phyloP scores from a whole-genome alignment of 2,797 vertebrate genomes.

The Varecia variegata region DNA sequence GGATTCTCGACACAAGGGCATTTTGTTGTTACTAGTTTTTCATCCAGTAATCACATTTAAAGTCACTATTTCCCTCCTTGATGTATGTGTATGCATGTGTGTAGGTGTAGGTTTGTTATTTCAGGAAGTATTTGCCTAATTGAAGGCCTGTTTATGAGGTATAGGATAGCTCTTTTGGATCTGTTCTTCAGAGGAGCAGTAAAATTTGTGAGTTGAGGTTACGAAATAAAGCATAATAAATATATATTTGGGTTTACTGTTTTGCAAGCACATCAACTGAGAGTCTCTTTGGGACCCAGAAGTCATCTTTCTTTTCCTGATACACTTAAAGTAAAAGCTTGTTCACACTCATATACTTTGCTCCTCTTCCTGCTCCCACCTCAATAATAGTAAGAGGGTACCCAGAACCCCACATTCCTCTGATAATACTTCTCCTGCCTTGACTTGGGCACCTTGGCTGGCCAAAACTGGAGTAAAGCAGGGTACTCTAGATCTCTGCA shows the following conservation, averaged over 20 bases:
- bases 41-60: not conserved
- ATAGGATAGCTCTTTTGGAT: not conserved
- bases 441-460: not conserved
- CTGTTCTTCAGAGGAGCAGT: not conserved
- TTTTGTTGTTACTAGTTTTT: not conserved
- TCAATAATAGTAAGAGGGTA: not conserved
- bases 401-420: not conserved
- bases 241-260: not conserved
- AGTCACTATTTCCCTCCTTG: not conserved
- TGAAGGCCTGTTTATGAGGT: not conserved
- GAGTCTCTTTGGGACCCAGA: not conserved
- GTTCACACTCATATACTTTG: not conserved
- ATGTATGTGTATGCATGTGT: not conserved
- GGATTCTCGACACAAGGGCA: not conserved
- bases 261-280: not conserved
- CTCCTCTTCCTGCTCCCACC: not conserved
- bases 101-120: not conserved
- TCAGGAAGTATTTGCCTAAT: not conserved
- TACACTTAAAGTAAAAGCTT: not conserved
- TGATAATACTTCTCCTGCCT: not conserved
- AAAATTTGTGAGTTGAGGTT: not conserved
- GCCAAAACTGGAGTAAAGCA: not conserved
- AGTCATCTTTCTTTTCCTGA: not conserved
- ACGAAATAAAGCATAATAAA: not conserved
- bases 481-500: not conserved